Percentiles rank a stretch among this genome's conserved stretches.
Conservation (phyloP, 2,888 invertebrate genomes). For the Perizoma flavofasciatum region DNA sequence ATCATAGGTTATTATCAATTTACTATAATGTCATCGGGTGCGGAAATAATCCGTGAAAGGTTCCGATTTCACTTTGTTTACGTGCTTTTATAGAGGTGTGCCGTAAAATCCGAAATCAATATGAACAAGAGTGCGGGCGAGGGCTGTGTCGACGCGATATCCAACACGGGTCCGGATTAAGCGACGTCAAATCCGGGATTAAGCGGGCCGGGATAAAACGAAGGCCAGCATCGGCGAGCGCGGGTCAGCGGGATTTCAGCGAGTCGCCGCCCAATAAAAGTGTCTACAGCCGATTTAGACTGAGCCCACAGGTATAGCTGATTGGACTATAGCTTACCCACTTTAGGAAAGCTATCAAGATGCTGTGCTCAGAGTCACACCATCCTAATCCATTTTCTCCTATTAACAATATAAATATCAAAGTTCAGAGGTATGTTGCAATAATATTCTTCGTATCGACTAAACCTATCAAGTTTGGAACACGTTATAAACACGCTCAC, state of each 20-base stretch:
- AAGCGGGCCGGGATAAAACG: conserved; percentile 78
- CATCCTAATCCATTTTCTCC: too few species aligned
- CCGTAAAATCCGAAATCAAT: conserved; percentile 73
- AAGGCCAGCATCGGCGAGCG: conserved; percentile 71
- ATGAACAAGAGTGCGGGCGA: conserved; percentile 69
- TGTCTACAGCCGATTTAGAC: conserved; percentile 84
- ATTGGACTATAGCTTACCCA: conserved; percentile 13
- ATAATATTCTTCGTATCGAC: too few species aligned
- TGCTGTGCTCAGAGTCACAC: too few species aligned
- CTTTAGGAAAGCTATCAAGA: background rate
- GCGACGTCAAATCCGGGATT: conserved; percentile 84
- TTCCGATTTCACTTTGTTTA: conserved; percentile 55
- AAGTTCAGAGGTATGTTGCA: too few species aligned
- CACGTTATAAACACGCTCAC: too few species aligned
- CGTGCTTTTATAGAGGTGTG: conserved; percentile 59
- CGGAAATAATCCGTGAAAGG: conserved; percentile 57
- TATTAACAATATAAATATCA: too few species aligned
- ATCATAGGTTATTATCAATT: conserved; percentile 59
- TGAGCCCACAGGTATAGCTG: conserved; percentile 67
- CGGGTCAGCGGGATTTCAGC: conserved; percentile 79
- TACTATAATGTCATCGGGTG: conserved; percentile 44
- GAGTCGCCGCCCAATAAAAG: conserved; percentile 79
- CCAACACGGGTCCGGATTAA: conserved; percentile 87
- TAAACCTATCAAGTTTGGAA: too few species aligned
- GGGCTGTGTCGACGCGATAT: conserved; percentile 85